These are phyloP conservation scores for Lasioglossum baleicum DNA, from an alignment of 1,140 invertebrate genomes.

Conservation along the genomic window DNA sequence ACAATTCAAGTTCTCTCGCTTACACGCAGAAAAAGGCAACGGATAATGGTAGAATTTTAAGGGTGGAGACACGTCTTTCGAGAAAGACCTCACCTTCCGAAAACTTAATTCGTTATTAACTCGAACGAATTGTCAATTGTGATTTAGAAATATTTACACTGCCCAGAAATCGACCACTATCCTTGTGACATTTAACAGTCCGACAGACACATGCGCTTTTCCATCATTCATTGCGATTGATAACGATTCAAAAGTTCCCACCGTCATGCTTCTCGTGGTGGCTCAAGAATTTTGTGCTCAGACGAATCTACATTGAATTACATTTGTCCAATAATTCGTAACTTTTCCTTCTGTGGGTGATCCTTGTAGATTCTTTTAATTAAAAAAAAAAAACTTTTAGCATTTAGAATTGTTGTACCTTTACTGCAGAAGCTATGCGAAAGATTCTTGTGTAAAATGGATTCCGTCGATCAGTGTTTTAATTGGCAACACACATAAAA, in stretches of 20 bases:
- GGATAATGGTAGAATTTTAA: neutral
- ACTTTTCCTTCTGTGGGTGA: too few relatives aligned
- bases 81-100: neutral
- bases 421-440: too few relatives aligned
- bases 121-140: too few relatives aligned
- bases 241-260: conserved; percentile 21
- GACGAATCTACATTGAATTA: too few relatives aligned
- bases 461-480: too few relatives aligned
- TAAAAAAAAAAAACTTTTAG: too few relatives aligned
- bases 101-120: too few relatives aligned
- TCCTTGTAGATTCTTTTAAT: too few relatives aligned
- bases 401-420: too few relatives aligned
- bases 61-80: neutral
- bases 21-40: neutral
- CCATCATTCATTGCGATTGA: neutral
- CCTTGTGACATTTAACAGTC: conserved; percentile 23
- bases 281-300: conserved; percentile 1
- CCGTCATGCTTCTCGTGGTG: conserved; percentile 43
- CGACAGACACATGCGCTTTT: neutral
- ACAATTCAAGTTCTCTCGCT: conserved; percentile 3
- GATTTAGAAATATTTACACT: conserved; percentile 5
- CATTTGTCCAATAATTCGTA: too few relatives aligned
- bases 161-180: conserved; percentile 24
- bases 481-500: too few relatives aligned
- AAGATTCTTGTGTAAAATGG: too few relatives aligned